A percentile compares a stretch with the other conserved stretches of the same genome.
Evolutionary conservation across 2,797 vertebrate genomes (phyloP).

Genomic region (Euphonia xanthogaster): DNA sequence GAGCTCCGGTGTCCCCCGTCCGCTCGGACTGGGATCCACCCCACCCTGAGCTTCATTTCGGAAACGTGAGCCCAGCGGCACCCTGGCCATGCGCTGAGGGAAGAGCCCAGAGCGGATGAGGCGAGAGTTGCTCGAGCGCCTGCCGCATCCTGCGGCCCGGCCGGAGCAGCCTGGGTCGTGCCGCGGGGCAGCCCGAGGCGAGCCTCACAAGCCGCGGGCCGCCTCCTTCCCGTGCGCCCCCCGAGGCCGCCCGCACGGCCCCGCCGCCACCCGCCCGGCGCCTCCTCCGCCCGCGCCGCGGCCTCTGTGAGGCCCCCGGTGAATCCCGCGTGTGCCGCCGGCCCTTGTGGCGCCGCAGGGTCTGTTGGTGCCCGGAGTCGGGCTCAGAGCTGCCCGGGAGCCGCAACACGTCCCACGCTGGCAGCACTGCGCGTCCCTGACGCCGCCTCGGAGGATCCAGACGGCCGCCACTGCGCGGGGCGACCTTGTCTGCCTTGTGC

Average conservation of each 20-base stretch:
- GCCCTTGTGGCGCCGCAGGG: not conserved
- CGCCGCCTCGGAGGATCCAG: not conserved
- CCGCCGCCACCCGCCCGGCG: not conserved
- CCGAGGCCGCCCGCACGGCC: not conserved
- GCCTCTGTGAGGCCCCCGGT: not conserved
- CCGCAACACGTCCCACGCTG: not conserved
- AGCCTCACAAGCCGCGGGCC: not conserved
- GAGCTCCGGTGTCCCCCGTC: not conserved
- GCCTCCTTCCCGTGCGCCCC: not conserved
- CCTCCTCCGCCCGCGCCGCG: not conserved
- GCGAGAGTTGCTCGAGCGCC: too few relatives aligned
- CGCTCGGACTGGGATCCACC: not conserved
- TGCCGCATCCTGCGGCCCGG: not conserved
- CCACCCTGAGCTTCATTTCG: not conserved
- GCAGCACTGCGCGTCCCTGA: not conserved
- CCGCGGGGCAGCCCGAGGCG: too few relatives aligned
- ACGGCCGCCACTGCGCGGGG: not conserved
- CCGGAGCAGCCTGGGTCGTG: too few relatives aligned
- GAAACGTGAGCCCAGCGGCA: not conserved
- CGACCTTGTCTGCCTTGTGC: too few relatives aligned
- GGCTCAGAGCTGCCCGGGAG: not conserved
- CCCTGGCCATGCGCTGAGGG: not conserved
- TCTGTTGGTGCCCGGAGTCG: not conserved
- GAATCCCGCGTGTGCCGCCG: not conserved
- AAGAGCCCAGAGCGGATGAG: not conserved